Conservation (phyloP, 2,113 vertebrate species). For the Chloropsis hardwickii region DNA sequence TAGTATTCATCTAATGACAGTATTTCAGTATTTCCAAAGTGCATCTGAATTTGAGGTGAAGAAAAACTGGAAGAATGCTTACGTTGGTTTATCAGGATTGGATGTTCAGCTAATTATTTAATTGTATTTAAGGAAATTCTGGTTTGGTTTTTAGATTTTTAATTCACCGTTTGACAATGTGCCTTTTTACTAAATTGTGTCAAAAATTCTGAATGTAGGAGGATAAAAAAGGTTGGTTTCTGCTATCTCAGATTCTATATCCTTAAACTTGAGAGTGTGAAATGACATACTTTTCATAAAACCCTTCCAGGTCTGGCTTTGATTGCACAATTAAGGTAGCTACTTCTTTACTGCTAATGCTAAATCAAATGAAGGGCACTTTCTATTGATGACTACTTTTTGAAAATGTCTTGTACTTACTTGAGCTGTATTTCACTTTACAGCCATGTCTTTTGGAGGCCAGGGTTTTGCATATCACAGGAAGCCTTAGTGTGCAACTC, state of each 20-base stretch:
- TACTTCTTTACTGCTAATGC: conserved; percentile 64
- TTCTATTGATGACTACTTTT: conserved; percentile 72
- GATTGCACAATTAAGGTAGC: conserved; percentile 71
- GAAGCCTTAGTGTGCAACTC: conserved; percentile 68
- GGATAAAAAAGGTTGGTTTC: conserved; percentile 55
- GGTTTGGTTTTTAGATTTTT: conserved; percentile 62
- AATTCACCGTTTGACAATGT: conserved; percentile 72
- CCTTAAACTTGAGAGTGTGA: conserved; percentile 55
- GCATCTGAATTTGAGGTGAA: conserved; percentile 31
- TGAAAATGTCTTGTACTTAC: conserved; percentile 72
- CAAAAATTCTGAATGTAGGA: conserved; percentile 71
- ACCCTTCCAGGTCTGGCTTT: conserved; percentile 65
- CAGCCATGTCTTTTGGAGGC: conserved; percentile 60
- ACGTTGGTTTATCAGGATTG: conserved; percentile 35
- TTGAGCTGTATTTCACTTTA: conserved; percentile 64
- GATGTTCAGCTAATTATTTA: conserved; percentile 52
- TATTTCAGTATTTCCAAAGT: conserved; percentile 32
- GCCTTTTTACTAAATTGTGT: conserved; percentile 74
- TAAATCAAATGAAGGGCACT: conserved; percentile 71
- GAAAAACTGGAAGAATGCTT: conserved; percentile 34
- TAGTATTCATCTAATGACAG: background rate
- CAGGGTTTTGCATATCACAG: conserved; percentile 73
- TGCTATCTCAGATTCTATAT: conserved; percentile 43
- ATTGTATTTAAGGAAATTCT: conserved; percentile 38
- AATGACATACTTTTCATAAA: conserved; percentile 61